Evolutionary conservation across 2,113 vertebrate genomes (phyloP).

Genomic region (Laterallus jamaicensis): DNA sequence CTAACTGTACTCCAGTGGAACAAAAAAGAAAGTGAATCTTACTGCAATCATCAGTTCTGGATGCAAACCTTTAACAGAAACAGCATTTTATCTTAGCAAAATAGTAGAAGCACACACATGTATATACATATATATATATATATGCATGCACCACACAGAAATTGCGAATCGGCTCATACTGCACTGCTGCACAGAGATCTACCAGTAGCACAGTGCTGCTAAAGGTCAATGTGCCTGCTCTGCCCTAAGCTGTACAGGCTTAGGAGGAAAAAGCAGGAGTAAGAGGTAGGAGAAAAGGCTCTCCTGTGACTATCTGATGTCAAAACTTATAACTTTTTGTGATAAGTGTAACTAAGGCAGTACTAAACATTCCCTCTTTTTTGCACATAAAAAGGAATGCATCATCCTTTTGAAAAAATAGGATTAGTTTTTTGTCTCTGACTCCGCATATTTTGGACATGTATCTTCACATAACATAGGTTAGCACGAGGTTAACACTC

Average conservation of each 20-base stretch:
- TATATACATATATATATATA: too few species aligned
- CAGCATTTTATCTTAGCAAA: not conserved
- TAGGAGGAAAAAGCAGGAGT: not conserved
- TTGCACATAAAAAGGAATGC: not conserved
- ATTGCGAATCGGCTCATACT: not conserved
- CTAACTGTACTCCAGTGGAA: not conserved
- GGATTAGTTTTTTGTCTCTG: not conserved
- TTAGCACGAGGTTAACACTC: not conserved
- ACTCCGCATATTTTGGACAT: not conserved
- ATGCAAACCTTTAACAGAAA: not conserved
- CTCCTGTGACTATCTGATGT: not conserved
- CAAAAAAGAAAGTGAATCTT: not conserved
- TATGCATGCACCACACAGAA: not conserved
- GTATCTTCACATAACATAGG: not conserved
- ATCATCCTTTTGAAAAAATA: not conserved
- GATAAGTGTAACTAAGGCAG: not conserved
- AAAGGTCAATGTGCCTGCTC: not conserved
- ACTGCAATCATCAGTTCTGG: not conserved
- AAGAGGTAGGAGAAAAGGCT: not conserved
- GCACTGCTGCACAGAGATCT: not conserved
- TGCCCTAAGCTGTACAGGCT: not conserved
- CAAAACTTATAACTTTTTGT: not conserved
- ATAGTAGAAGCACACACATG: not conserved
- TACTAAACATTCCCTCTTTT: not conserved
- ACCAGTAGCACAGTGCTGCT: not conserved